Percentiles rank a stretch among this genome's conserved stretches.
Evolutionary conservation across 2,113 vertebrate genomes (phyloP).

Genomic region (Microcebus tavaratra): DNA sequence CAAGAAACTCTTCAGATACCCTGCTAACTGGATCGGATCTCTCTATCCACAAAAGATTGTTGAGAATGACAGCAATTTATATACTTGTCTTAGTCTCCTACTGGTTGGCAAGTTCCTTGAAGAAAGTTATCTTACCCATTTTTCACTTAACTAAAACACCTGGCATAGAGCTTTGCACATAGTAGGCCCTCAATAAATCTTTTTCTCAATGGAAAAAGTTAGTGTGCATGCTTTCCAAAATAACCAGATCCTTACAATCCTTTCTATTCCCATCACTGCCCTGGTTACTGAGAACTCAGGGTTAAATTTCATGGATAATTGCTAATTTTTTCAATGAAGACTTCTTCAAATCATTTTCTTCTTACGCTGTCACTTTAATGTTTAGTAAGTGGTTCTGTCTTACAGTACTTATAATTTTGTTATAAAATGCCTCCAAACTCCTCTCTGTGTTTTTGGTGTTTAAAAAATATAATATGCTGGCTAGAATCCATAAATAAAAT

Average conservation of each 20-base stretch:
- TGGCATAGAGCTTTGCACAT: not conserved
- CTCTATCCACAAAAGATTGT: not conserved
- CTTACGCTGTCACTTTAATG: not conserved
- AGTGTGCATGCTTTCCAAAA: not conserved
- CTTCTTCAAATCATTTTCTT: not conserved
- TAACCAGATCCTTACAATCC: not conserved
- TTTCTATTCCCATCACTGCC: not conserved
- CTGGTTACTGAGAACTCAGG: not conserved
- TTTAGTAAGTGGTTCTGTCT: not conserved
- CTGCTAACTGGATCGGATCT: not conserved
- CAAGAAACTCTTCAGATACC: too few relatives aligned
- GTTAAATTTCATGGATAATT: not conserved
- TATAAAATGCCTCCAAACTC: conserved; percentile 19
- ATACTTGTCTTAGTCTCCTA: not conserved
- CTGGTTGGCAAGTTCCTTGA: not conserved
- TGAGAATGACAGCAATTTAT: not conserved
- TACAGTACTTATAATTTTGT: not conserved
- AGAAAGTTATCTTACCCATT: not conserved
- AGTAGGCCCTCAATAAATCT: not conserved
- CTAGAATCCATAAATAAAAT: conserved; percentile 26
- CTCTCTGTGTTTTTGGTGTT: not conserved
- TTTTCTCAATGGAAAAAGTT: not conserved
- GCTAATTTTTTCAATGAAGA: not conserved
- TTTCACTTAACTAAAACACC: not conserved
- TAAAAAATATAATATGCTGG: not conserved